Evolutionary conservation across 2,888 invertebrate species (phyloP).

Genomic region (Venustoraphidia nigricollis): DNA sequence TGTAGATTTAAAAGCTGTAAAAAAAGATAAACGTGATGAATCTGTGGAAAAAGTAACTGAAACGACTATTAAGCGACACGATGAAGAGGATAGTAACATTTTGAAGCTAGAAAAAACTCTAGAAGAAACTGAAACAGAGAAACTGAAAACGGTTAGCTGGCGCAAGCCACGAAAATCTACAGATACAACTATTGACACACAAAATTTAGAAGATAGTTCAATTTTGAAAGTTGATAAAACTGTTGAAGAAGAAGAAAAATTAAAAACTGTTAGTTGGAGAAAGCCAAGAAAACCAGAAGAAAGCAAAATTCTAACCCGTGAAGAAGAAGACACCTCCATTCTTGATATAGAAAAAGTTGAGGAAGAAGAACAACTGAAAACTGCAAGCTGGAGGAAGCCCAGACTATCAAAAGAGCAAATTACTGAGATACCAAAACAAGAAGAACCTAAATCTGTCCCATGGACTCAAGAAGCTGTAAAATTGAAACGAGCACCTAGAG

Average conservation of each 20-base stretch:
- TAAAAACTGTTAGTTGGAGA: slow-evolving; percentile 14
- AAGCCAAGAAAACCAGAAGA: slow-evolving; percentile 16
- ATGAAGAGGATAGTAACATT: slow-evolving; percentile 1
- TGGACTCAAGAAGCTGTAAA: slow-evolving; percentile 46
- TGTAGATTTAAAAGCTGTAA: slow-evolving; percentile 37
- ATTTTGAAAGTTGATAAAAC: slow-evolving; percentile 15
- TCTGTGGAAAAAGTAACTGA: slow-evolving; percentile 7
- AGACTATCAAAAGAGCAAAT: slow-evolving; percentile 23
- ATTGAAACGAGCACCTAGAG: slow-evolving; percentile 28
- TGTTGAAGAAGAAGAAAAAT: slow-evolving; percentile 8
- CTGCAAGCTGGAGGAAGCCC: slow-evolving; percentile 17
- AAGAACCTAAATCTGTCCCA: slow-evolving; percentile 20
- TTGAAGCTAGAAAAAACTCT: background rate
- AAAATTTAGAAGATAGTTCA: slow-evolving; percentile 16
- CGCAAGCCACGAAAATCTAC: background rate
- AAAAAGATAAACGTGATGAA: slow-evolving; percentile 15
- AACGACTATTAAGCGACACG: slow-evolving; percentile 4
- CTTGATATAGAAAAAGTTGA: slow-evolving; percentile 32
- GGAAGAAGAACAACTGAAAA: slow-evolving; percentile 27
- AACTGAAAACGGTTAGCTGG: background rate
- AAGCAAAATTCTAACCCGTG: slow-evolving; percentile 6
- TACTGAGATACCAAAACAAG: slow-evolving; percentile 9
- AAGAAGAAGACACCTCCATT: slow-evolving; percentile 4
- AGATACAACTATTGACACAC: slow-evolving; percentile 5
- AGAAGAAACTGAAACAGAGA: background rate